A percentile compares a stretch with the other conserved stretches of the same genome.
These are phyloP conservation scores for Berghia stephanieae DNA, from an alignment of 1,140 invertebrate genomes.

Conservation along the genomic window DNA sequence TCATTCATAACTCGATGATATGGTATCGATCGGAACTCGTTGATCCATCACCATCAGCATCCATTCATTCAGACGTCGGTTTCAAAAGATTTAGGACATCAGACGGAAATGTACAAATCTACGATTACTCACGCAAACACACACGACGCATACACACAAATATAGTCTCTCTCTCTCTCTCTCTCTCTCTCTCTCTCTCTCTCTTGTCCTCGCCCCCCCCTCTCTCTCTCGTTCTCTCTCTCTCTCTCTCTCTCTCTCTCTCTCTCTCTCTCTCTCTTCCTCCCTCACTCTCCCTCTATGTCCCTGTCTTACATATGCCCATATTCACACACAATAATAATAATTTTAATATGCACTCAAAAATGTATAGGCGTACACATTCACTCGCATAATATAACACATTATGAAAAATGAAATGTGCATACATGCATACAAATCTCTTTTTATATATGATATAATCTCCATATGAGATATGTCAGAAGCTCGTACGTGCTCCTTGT, in stretches of 20 bases:
- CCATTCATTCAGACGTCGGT: no score
- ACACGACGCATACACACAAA: no score
- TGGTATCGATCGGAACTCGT: no score
- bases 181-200: constrained; percentile 24
- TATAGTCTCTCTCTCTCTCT: no score
- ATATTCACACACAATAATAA: background rate
- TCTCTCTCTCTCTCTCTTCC: constrained; percentile 2
- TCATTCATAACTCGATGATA: no score
- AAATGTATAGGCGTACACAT: no score
- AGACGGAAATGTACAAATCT: background rate
- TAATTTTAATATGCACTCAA: background rate
- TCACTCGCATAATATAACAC: no score
- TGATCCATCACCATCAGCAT: no score
- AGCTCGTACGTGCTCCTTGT: background rate
- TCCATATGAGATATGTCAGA: background rate
- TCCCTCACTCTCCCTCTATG: background rate
- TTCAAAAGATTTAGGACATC: no score
- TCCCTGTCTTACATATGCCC: background rate
- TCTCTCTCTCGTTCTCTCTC: no score
- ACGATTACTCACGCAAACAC: background rate
- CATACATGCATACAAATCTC: background rate
- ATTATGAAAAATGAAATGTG: no score
- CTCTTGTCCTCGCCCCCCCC: background rate
- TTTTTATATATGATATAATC: background rate
- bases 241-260: constrained; percentile 11